Evolutionary conservation across 2,113 vertebrate species (phyloP), one percentile per base, ranked within the genome.

Genomic region (Ciconia boyciana): DNA sequence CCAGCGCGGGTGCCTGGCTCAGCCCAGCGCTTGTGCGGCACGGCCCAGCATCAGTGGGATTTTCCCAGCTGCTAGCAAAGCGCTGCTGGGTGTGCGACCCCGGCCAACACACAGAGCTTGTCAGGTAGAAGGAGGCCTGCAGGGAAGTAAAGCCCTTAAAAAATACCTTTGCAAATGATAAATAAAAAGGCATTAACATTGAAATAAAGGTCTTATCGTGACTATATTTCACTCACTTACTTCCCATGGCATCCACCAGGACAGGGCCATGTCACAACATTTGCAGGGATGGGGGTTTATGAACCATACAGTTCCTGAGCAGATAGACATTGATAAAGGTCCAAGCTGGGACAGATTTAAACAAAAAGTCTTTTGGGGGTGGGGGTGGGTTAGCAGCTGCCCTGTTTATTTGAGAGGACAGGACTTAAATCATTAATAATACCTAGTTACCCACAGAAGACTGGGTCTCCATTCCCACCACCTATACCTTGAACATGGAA

Each of bases 71-170:
- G 19, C 44, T 48, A 25, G 41, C 36, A 58, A 65, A 70, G 32
- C 2, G 16, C 60, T 91, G n/a, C 57, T 68, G 66, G 31, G 2
- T 76, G 24, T 41, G n/a, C 11, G 7, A 49, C 21, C 48, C 49
- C 0, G 0, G 55, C 7, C 18, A 69, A 22, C 16, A 43, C 51
- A 34, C 4, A 44, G 28, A 74, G 36, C 34, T 34, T 31, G 31
- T 36, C 65, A 80, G 70, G n/a, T 22, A 74, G 71, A 43, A 93
- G 55, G 57, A 61, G 36, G 6, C 36, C 78, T 58, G 70, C 14
- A 29, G 58, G 7, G 41, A 87, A 72, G 26, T 41, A 57, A 92
- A 93, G 19, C 5, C 46, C 36, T 19, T 76, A 12, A 20, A 57
- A 83, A 51, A 62, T 22, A 28, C 17, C 16, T 75, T 61, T 18